Conservation (phyloP, 2,113 vertebrate genomes). For the Aramus guarauna region DNA sequence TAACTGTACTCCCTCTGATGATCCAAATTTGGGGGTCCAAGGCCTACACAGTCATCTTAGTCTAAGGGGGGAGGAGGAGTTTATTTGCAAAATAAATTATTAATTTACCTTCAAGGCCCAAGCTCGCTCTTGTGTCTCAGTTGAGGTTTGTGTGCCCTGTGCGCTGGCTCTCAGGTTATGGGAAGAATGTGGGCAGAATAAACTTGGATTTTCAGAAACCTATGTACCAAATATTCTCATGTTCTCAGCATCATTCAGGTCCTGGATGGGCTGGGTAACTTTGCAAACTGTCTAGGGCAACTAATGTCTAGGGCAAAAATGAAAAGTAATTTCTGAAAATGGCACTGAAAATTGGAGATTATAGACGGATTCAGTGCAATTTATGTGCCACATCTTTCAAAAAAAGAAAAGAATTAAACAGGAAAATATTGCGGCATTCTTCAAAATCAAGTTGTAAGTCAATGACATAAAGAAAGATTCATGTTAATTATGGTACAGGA, state of each 20-base stretch:
- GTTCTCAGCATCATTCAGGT: background rate
- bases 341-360: background rate
- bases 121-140: background rate
- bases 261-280: background rate
- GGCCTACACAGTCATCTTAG: background rate
- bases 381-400: background rate
- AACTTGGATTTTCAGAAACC: background rate
- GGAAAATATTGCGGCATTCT: background rate
- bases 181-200: background rate
- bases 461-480: background rate
- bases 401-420: background rate
- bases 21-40: background rate
- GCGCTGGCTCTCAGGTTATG: accelerated
- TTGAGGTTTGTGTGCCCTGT: background rate
- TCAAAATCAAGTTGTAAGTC: background rate
- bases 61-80: background rate
- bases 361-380: background rate
- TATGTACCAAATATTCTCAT: background rate
- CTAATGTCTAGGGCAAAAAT: background rate
- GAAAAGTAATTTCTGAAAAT: background rate
- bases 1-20: background rate
- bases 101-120: background rate
- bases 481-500: background rate
- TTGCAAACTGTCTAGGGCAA: background rate
- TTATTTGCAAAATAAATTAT: background rate